Conservation (phyloP, 2,888 invertebrate species). For the Drosophila anomalata region DNA sequence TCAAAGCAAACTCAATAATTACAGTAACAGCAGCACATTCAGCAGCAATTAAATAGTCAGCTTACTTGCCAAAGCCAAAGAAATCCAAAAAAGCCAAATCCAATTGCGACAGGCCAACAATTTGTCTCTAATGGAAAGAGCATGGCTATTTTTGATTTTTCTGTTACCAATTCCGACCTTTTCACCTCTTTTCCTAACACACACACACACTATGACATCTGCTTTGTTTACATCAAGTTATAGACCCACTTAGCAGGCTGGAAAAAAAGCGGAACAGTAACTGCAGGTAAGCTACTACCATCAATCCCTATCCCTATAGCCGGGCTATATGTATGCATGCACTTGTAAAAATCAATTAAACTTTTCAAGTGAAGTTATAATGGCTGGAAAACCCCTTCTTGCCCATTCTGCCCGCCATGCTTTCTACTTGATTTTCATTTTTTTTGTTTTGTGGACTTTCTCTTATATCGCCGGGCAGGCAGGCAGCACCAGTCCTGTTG, state of each 20-base stretch:
- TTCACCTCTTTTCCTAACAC: not conserved
- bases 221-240: constrained; percentile 35
- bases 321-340: constrained; percentile 55
- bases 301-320: constrained; percentile 19
- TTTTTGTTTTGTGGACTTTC: constrained; percentile 31
- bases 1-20: constrained; percentile 26
- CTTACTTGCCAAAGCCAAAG: constrained; percentile 2
- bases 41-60: constrained; percentile 29
- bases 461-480: constrained; percentile 11
- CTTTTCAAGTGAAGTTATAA: constrained; percentile 79
- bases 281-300: constrained; percentile 47
- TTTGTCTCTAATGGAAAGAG: constrained; percentile 44
- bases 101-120: constrained; percentile 10
- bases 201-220: not conserved
- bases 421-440: constrained; percentile 24
- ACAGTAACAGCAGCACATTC: constrained; percentile 17
- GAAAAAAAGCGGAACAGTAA: constrained; percentile 5
- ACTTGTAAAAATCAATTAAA: constrained; percentile 78
- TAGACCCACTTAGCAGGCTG: constrained; percentile 27
- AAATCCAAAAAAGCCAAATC: constrained; percentile 7
- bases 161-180: constrained; percentile 1
- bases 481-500: constrained; percentile 3
- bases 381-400: constrained; percentile 59
- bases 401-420: constrained; percentile 12
- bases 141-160: constrained; percentile 57